phyloP scores from a whole-genome alignment of 2,113 vertebrate species.

The Syngnathoides biaculeatus region DNA sequence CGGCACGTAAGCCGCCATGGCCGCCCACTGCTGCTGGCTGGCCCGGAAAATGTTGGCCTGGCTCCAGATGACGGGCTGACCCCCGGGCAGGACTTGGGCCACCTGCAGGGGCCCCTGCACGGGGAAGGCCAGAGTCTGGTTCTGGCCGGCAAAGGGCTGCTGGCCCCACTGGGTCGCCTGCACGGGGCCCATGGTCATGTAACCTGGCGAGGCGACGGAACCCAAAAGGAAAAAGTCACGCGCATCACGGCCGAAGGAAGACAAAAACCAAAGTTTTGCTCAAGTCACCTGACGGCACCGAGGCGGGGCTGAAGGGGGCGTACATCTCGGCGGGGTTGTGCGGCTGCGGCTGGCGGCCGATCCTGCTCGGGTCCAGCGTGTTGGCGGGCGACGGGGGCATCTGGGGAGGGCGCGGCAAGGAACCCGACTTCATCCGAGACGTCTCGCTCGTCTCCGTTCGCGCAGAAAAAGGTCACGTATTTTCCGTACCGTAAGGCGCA shows the following conservation, averaged over 20 bases:
- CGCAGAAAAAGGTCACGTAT: no score
- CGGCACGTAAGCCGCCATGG: constrained; percentile 94
- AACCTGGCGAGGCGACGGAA: constrained; percentile 78
- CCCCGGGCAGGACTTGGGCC: constrained; percentile 92
- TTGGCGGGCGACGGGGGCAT: constrained; percentile 98
- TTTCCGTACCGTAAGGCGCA: no score
- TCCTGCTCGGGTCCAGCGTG: constrained; percentile 90
- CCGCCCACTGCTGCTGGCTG: constrained; percentile 92
- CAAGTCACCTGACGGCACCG: constrained; percentile 92
- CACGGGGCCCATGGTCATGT: constrained; percentile 96
- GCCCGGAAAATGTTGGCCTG: constrained; percentile 91
- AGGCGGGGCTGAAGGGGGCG: constrained; percentile 88
- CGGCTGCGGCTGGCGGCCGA: constrained; percentile 77
- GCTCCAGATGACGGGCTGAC: constrained; percentile 94
- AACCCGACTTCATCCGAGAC: constrained; percentile 48
- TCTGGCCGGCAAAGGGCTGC: constrained; percentile 84
- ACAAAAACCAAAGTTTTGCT: no score
- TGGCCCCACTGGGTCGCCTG: constrained; percentile 96
- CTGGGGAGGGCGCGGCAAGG: constrained; percentile 61
- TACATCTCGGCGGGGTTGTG: constrained; percentile 86
- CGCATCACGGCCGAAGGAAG: no score
- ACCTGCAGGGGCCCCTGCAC: constrained; percentile 75
- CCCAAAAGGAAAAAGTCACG: no score
- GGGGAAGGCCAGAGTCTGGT: constrained; percentile 86
- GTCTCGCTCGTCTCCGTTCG: no score